These are phyloP conservation scores for Drosophila carrolli DNA, from an alignment of 1,140 invertebrate genomes.

Conservation along the genomic window DNA sequence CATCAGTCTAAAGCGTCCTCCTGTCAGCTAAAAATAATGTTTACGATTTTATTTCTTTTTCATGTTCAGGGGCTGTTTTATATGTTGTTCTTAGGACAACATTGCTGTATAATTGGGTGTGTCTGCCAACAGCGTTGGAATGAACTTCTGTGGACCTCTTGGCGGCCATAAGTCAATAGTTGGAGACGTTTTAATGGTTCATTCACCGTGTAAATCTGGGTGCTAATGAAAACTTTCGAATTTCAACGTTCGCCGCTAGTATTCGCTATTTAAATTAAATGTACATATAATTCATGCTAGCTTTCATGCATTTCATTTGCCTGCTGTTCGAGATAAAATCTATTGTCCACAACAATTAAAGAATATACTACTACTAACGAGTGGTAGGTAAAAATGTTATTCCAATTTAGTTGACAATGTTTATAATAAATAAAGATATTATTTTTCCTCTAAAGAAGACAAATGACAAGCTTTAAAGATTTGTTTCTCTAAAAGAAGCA, in stretches of 20 bases:
- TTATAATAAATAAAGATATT: too few relatives aligned
- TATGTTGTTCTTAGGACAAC: conserved; percentile 33
- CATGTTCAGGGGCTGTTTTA: conserved; percentile 40
- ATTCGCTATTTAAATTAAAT: conserved; percentile 33
- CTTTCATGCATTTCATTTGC: conserved; percentile 2
- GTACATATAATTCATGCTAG: conserved; percentile 55
- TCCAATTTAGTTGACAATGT: too few relatives aligned
- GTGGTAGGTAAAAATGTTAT: too few relatives aligned
- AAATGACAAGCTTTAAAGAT: conserved; percentile 18
- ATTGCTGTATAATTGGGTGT: conserved; percentile 58
- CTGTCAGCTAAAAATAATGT: conserved; percentile 69
- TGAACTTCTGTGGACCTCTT: conserved; percentile 16
- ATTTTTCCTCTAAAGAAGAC: conserved; percentile 3
- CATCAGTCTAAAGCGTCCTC: not conserved
- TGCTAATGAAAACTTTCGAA: conserved; percentile 78
- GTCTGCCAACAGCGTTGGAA: not conserved
- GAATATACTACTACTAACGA: too few relatives aligned
- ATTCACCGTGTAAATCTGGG: conserved; percentile 40
- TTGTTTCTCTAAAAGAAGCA: conserved; percentile 6
- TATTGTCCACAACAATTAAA: conserved; percentile 1
- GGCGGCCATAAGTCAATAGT: conserved; percentile 77
- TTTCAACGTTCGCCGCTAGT: conserved; percentile 17
- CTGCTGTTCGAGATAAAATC: conserved; percentile 16
- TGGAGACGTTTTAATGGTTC: conserved; percentile 75
- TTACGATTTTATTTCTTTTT: conserved; percentile 70